Conservation (phyloP, 2,797 vertebrate genomes). For the Tauraco hartlaubi region DNA sequence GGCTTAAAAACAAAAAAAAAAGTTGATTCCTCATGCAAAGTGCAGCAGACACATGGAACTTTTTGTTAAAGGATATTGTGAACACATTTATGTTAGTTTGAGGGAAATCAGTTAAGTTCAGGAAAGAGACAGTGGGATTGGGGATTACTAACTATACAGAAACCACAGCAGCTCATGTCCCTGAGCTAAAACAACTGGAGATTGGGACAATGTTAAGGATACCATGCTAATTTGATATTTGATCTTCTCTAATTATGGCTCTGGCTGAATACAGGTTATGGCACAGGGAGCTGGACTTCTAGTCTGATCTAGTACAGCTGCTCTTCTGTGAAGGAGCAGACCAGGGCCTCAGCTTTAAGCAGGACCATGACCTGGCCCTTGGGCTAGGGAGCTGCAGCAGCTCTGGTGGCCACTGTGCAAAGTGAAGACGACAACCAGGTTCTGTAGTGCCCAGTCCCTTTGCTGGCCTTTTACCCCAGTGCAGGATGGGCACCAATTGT, state of each 20-base stretch:
- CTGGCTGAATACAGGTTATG: not conserved
- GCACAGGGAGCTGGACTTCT: not conserved
- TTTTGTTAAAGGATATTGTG: not conserved
- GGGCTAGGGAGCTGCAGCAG: not conserved
- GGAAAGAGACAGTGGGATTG: not conserved
- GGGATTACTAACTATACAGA: not conserved
- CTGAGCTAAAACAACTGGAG: not conserved
- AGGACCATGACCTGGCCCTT: not conserved
- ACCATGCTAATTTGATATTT: not conserved
- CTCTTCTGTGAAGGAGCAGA: not conserved
- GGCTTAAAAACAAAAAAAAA: not conserved
- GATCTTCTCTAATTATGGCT: not conserved
- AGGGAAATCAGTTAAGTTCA: not conserved
- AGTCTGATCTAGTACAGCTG: rapidly evolving
- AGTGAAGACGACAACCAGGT: not conserved
- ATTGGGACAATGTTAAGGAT: not conserved
- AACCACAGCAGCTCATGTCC: not conserved
- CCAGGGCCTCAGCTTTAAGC: not conserved
- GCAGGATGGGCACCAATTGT: not conserved
- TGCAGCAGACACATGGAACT: rapidly evolving
- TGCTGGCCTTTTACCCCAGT: not conserved
- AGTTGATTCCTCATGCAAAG: not conserved
- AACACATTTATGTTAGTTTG: not conserved
- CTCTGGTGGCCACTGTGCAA: not conserved
- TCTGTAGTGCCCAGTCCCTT: not conserved